phyloP scores from a whole-genome alignment of 2,888 invertebrate species.

The Drosophila setosimentum region DNA sequence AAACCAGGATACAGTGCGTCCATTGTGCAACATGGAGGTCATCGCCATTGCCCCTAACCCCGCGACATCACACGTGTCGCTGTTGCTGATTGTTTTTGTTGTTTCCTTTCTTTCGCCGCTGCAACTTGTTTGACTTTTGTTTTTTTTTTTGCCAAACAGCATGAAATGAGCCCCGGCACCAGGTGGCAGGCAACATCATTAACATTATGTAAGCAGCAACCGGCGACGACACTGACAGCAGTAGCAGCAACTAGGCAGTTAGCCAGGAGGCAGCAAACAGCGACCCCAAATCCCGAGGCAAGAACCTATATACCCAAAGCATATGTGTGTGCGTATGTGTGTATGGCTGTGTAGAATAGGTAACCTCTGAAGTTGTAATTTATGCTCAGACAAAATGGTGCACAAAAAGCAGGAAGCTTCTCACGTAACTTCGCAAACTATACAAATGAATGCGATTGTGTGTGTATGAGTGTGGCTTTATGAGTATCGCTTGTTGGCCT shows the following conservation, averaged over 20 bases:
- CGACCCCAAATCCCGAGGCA: conserved; percentile 20
- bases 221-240: conserved; percentile 62
- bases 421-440: conserved; percentile 62
- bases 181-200: conserved; percentile 67
- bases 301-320: conserved; percentile 18
- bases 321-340: neutral
- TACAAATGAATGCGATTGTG: conserved; percentile 12
- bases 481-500: conserved; percentile 60
- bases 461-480: conserved; percentile 9
- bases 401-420: conserved; percentile 61
- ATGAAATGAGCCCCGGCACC: conserved; percentile 64
- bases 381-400: conserved; percentile 72
- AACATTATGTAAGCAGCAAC: conserved; percentile 77
- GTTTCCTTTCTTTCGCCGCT: conserved; percentile 4
- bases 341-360: conserved; percentile 8
- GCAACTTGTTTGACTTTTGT: conserved; percentile 62
- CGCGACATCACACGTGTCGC: conserved; percentile 14
- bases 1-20: conserved; percentile 62
- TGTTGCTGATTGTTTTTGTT: conserved; percentile 27
- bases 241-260: neutral
- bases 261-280: conserved; percentile 13
- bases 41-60: neutral
- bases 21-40: conserved; percentile 52
- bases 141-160: conserved; percentile 67
- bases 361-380: conserved; percentile 73